Evolutionary conservation across 1,140 invertebrate genomes (phyloP).

Genomic region (Tetraneura akinire): DNA sequence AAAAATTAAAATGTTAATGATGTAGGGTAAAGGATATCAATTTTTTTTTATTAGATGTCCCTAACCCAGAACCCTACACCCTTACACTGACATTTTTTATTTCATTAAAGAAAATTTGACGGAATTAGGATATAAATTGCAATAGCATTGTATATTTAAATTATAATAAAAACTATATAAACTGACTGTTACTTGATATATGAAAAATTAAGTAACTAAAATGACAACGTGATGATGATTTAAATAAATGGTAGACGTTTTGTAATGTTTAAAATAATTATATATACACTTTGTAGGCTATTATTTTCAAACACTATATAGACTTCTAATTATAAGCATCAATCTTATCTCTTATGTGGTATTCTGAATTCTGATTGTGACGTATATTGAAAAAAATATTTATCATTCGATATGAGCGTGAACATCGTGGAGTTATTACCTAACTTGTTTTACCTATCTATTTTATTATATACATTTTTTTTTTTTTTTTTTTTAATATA

Average conservation of each 20-base stretch:
- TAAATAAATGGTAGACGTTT: neutral
- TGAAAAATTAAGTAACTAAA: conserved; percentile 4
- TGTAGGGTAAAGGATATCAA: too few species aligned
- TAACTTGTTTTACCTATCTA: neutral
- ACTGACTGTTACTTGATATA: neutral
- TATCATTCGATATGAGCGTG: neutral
- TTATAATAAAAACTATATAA: too few species aligned
- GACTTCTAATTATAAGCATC: neutral
- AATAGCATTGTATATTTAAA: too few species aligned
- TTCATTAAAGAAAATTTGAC: too few species aligned
- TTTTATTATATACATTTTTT: neutral
- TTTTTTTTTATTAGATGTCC: too few species aligned
- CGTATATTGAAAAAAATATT: conserved; percentile 15
- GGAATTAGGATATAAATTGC: too few species aligned
- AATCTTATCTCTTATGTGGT: too few species aligned
- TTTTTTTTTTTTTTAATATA: neutral
- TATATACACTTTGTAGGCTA: neutral
- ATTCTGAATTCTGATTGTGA: too few species aligned
- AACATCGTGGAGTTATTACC: neutral
- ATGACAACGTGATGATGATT: conserved; percentile 9
- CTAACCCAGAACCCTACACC: too few species aligned
- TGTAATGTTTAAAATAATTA: conserved; percentile 21
- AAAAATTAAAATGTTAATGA: too few species aligned
- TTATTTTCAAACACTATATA: neutral
- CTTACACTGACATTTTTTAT: too few species aligned